A percentile compares a stretch with the other conserved stretches of the same genome.
Evolutionary conservation across 2,888 invertebrate species (phyloP).

Genomic region (Spodoptera picta): DNA sequence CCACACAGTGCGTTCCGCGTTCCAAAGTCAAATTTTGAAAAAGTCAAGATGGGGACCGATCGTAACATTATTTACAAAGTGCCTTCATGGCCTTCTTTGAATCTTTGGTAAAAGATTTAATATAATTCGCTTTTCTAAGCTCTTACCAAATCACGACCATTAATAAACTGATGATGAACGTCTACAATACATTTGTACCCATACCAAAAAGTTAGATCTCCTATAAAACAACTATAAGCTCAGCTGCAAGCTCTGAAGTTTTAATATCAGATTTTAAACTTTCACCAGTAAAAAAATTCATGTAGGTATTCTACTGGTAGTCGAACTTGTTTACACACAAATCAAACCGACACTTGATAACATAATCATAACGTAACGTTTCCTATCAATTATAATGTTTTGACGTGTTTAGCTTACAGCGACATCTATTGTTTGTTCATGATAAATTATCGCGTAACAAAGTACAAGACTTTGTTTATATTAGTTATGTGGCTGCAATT

Average conservation of each 20-base stretch:
- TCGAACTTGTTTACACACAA: no score
- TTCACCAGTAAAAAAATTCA: slow-evolving; percentile 13
- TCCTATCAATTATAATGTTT: slow-evolving; percentile 49
- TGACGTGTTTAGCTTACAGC: slow-evolving; percentile 38
- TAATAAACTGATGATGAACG: no score
- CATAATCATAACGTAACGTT: slow-evolving; percentile 12
- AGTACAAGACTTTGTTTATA: slow-evolving; percentile 10
- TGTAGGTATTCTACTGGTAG: background rate
- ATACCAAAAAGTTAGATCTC: no score
- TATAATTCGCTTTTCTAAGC: no score
- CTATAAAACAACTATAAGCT: background rate
- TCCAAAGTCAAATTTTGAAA: slow-evolving; percentile 55
- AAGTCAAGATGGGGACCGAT: background rate
- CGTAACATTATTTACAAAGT: no score
- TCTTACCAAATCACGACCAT: no score
- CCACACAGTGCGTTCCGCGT: slow-evolving; percentile 69
- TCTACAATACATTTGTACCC: no score
- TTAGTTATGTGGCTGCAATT: background rate
- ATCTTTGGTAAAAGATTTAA: no score
- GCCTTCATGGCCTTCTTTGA: no score
- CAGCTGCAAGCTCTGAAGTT: background rate
- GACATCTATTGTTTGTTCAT: slow-evolving; percentile 39
- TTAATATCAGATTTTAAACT: background rate
- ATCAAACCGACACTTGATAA: no score
- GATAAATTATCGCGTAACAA: slow-evolving; percentile 29